Evolutionary conservation across 37 sponge, comb jelly and placozoan species (phyloP).

Genomic region (Aphrocallistes beatrix): DNA sequence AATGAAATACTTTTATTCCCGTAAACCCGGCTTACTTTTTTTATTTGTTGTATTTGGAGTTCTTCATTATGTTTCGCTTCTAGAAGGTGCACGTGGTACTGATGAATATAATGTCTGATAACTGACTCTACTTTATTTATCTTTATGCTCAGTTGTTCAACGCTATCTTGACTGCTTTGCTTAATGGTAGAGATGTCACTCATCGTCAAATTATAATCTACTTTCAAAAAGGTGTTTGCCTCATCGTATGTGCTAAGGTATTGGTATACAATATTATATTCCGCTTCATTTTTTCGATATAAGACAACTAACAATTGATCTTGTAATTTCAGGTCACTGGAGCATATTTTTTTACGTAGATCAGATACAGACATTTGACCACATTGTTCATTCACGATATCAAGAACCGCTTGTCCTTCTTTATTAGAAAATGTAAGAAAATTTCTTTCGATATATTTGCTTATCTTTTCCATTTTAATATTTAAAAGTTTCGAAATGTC

Average conservation of each 20-base stretch:
- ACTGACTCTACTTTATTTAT: background rate
- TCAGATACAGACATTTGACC: background rate
- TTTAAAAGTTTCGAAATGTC: background rate
- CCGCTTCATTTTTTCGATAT: background rate
- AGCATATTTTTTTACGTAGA: background rate
- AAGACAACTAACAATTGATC: background rate
- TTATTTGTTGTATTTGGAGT: background rate
- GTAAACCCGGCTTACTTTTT: background rate
- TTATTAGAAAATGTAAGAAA: background rate
- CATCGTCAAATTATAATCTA: background rate
- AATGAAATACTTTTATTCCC: background rate
- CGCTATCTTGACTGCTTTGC: background rate
- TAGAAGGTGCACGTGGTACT: background rate
- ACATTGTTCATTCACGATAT: background rate
- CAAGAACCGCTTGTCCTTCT: background rate
- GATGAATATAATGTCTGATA: background rate
- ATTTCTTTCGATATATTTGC: background rate
- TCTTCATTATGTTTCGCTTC: background rate
- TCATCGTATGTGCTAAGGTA: background rate
- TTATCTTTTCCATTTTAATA: background rate
- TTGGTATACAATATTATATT: background rate
- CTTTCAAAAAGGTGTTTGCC: background rate
- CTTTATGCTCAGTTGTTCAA: constrained; percentile 2
- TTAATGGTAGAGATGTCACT: background rate
- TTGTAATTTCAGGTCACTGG: background rate